phyloP scores from a whole-genome alignment of 2,797 vertebrate genomes.

The Lutjanus argentimaculatus region DNA sequence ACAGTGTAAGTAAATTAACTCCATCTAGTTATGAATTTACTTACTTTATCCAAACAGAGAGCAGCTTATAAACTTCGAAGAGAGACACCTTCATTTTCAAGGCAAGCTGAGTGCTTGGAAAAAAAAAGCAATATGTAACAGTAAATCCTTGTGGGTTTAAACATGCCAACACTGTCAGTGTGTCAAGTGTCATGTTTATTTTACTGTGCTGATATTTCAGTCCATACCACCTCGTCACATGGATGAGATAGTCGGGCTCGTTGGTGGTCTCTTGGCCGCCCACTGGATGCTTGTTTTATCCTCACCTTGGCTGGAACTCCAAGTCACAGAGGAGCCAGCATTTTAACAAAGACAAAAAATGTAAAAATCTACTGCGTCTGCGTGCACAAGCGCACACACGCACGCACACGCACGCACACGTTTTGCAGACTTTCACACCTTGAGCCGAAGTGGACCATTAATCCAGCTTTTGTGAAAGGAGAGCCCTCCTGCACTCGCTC shows the following conservation, averaged over 20 bases:
- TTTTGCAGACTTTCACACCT: slow-evolving; percentile 57
- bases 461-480: slow-evolving; percentile 61
- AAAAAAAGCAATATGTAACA: slow-evolving; percentile 31
- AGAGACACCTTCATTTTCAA: slow-evolving; percentile 37
- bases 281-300: slow-evolving; percentile 18
- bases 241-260: neutral
- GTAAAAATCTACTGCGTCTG: neutral
- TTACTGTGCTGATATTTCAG: slow-evolving; percentile 30
- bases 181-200: slow-evolving; percentile 52
- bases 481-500: slow-evolving; percentile 45
- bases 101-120: slow-evolving; percentile 18
- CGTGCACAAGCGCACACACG: neutral
- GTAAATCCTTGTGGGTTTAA: slow-evolving; percentile 45
- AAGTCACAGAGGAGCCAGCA: slow-evolving; percentile 22
- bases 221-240: neutral
- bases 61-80: slow-evolving; percentile 41
- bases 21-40: slow-evolving; percentile 10
- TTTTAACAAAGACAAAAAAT: neutral
- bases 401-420: neutral
- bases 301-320: slow-evolving; percentile 48
- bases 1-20: slow-evolving; percentile 18
- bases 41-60: slow-evolving; percentile 52
- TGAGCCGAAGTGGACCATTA: slow-evolving; percentile 62
- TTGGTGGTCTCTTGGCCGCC: slow-evolving; percentile 55
- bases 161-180: slow-evolving; percentile 56